Evolutionary conservation across 2,797 vertebrate species (phyloP).

Genomic region (Xyrichtys novacula): DNA sequence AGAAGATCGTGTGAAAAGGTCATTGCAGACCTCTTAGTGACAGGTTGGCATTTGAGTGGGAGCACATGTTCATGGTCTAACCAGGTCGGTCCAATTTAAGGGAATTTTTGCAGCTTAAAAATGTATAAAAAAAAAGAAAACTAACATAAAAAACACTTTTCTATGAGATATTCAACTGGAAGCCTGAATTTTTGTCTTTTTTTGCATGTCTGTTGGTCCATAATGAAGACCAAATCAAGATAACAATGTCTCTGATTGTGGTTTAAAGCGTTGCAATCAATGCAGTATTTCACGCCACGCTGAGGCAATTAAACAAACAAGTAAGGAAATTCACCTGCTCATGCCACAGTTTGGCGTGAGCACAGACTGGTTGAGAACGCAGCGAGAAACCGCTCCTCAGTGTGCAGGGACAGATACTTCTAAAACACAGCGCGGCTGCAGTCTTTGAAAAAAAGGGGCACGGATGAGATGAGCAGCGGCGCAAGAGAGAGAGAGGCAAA

Average conservation of each 20-base stretch:
- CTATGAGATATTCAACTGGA: neutral
- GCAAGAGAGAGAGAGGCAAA: conserved; percentile 39
- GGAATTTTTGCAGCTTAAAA: conserved; percentile 18
- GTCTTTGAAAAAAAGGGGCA: conserved; percentile 32
- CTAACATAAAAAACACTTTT: neutral
- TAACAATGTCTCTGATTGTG: conserved; percentile 66
- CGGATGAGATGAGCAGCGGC: conserved; percentile 43
- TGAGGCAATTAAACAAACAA: conserved; percentile 64
- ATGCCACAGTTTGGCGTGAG: conserved; percentile 21
- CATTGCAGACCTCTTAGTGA: conserved; percentile 64
- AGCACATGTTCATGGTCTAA: conserved; percentile 23
- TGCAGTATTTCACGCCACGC: conserved; percentile 45
- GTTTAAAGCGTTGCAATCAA: conserved; percentile 64
- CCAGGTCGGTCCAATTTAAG: conserved; percentile 32
- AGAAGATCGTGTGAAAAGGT: conserved; percentile 76
- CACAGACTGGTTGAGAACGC: conserved; percentile 20
- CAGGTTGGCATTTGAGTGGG: conserved; percentile 65
- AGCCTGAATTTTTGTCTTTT: conserved; percentile 26
- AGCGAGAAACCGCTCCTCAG: conserved; percentile 34
- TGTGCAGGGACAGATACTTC: conserved; percentile 55
- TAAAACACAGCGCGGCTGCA: conserved; percentile 40
- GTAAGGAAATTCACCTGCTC: conserved; percentile 56
- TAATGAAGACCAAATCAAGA: conserved; percentile 23
- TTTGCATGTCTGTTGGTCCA: conserved; percentile 42
- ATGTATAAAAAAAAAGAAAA: conserved; percentile 1